phyloP scores from a whole-genome alignment of 2,113 vertebrate species.

The Xenus cinereus region DNA sequence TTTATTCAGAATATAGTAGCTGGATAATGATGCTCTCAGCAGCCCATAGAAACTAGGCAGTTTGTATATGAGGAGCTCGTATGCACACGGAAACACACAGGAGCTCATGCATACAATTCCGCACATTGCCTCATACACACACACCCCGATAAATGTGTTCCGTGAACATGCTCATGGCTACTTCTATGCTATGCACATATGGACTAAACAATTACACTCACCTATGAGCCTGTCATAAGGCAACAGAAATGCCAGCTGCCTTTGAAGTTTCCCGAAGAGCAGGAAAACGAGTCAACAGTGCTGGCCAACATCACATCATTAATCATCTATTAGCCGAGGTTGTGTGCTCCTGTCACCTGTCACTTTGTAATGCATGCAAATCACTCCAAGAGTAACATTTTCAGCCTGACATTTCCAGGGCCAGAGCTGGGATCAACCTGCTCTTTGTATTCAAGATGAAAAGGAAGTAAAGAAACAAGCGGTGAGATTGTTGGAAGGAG shows the following conservation, averaged over 20 bases:
- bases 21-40: constrained; percentile 43
- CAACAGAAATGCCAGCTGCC: constrained; percentile 66
- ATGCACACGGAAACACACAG: background rate
- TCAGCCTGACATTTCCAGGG: constrained; percentile 67
- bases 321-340: constrained; percentile 73
- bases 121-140: background rate
- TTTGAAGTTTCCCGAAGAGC: constrained; percentile 67
- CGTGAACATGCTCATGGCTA: background rate
- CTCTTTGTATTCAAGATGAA: constrained; percentile 47
- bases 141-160: background rate
- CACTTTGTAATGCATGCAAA: constrained; percentile 74
- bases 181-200: background rate
- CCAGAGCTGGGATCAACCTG: constrained; percentile 53
- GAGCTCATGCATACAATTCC: background rate
- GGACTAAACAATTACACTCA: constrained; percentile 29
- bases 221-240: constrained; percentile 16
- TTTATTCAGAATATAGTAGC: constrained; percentile 44
- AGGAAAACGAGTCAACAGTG: constrained; percentile 53
- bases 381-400: constrained; percentile 69
- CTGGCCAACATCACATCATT: constrained; percentile 72
- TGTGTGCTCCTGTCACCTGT: constrained; percentile 70
- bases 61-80: background rate
- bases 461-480: constrained; percentile 21
- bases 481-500: background rate
- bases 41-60: background rate